phyloP scores from a whole-genome alignment of 2,113 vertebrate species.

The Otis tarda region DNA sequence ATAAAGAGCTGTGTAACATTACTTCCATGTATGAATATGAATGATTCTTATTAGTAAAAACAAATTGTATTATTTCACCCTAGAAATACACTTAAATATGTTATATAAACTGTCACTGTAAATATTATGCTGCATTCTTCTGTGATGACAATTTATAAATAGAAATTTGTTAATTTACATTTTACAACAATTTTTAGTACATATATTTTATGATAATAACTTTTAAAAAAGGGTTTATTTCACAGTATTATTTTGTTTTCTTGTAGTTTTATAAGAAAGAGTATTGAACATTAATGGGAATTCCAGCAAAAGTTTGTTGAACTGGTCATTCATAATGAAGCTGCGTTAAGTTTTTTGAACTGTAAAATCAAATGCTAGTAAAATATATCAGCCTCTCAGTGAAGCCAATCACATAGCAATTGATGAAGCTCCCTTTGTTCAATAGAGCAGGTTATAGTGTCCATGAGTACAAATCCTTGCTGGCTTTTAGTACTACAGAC shows the following conservation, averaged over 20 bases:
- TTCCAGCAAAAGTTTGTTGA: background rate
- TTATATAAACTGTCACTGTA: background rate
- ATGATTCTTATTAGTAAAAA: background rate
- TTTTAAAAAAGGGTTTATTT: background rate
- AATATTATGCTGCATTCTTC: background rate
- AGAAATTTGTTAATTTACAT: background rate
- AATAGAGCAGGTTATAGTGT: slow-evolving; percentile 54
- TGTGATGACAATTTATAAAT: background rate
- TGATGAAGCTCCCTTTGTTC: slow-evolving; percentile 34
- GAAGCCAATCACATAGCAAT: slow-evolving; percentile 59
- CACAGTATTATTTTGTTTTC: background rate
- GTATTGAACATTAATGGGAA: background rate
- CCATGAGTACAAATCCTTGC: background rate
- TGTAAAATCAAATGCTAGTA: slow-evolving; percentile 18
- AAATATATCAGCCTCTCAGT: slow-evolving; percentile 36
- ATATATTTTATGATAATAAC: background rate
- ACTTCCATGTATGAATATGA: background rate
- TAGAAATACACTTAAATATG: background rate
- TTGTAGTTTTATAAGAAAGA: background rate
- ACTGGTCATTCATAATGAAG: background rate
- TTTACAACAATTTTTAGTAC: background rate
- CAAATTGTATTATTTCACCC: background rate
- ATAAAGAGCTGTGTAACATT: background rate
- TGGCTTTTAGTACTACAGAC: background rate
- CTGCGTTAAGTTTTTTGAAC: slow-evolving; percentile 18